Conservation (phyloP, 1,140 invertebrate genomes). For the Trichonephila inaurata region DNA sequence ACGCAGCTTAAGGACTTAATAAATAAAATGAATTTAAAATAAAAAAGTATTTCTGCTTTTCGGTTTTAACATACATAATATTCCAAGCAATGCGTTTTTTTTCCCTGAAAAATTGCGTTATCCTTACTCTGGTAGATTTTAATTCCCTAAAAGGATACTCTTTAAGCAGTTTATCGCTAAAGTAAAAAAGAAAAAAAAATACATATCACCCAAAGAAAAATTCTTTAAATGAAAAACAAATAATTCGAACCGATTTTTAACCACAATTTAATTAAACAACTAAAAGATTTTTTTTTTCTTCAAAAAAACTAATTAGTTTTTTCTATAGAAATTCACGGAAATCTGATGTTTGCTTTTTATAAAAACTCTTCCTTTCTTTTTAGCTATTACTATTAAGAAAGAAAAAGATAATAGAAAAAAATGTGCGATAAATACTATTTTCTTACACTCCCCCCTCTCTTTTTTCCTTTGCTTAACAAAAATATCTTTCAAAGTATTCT, state of each 20-base stretch:
- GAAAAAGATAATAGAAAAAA: not conserved
- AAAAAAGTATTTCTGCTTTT: too few relatives aligned
- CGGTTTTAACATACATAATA: too few relatives aligned
- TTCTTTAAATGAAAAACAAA: not conserved
- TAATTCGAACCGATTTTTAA: not conserved
- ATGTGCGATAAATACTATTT: not conserved
- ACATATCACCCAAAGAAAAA: not conserved
- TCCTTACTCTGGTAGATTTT: too few relatives aligned
- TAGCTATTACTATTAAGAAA: not conserved
- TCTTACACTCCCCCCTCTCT: not conserved
- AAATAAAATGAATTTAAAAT: too few relatives aligned
- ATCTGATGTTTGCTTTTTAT: constrained; percentile 7
- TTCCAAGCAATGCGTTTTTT: too few relatives aligned
- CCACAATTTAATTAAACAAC: constrained; percentile 19
- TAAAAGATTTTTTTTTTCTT: not conserved
- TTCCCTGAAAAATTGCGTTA: too few relatives aligned
- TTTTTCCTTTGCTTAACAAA: not conserved
- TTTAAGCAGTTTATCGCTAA: not conserved
- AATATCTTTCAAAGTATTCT: not conserved
- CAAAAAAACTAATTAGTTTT: not conserved
- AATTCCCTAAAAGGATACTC: too few relatives aligned
- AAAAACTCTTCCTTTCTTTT: not conserved
- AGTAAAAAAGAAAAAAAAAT: not conserved
- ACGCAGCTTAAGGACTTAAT: too few relatives aligned
- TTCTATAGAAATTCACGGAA: not conserved